A percentile compares a stretch with the other conserved stretches of the same genome.
phyloP scores from a whole-genome alignment of 2,113 vertebrate genomes.

The Macheiramphus alcinus region DNA sequence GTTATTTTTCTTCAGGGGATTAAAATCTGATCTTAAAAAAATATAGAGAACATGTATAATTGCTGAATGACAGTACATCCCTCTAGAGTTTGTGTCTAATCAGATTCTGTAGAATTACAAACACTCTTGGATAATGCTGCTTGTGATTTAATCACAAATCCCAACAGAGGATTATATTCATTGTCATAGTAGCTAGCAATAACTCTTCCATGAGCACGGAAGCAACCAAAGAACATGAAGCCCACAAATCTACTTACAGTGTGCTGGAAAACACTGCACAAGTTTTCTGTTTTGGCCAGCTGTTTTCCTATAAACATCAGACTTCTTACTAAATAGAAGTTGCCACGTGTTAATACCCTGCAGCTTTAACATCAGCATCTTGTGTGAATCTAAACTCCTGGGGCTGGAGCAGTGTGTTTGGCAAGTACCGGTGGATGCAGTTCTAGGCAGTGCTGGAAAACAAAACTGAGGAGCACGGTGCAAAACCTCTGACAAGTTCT shows the following conservation, averaged over 20 bases:
- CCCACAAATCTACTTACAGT: background rate
- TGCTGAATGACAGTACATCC: background rate
- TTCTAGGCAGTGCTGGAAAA: background rate
- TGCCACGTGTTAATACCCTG: background rate
- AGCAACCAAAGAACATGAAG: background rate
- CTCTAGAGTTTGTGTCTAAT: background rate
- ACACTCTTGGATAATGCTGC: conserved; percentile 36
- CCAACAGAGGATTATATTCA: conserved; percentile 50
- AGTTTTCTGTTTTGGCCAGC: background rate
- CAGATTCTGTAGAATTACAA: background rate
- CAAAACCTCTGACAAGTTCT: background rate
- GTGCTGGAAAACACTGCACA: background rate
- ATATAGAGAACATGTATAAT: background rate
- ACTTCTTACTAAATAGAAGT: background rate
- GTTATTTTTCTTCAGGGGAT: background rate
- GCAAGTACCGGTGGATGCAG: background rate
- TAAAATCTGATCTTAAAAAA: background rate
- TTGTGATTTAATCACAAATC: conserved; percentile 70
- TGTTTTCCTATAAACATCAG: background rate
- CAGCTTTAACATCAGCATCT: background rate
- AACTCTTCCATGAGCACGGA: background rate
- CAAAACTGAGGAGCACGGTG: background rate
- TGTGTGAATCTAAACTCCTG: background rate
- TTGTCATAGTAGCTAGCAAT: background rate
- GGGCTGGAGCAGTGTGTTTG: background rate